Evolutionary conservation across 2,888 invertebrate species (phyloP).

Genomic region (Cheilosia scutellata): DNA sequence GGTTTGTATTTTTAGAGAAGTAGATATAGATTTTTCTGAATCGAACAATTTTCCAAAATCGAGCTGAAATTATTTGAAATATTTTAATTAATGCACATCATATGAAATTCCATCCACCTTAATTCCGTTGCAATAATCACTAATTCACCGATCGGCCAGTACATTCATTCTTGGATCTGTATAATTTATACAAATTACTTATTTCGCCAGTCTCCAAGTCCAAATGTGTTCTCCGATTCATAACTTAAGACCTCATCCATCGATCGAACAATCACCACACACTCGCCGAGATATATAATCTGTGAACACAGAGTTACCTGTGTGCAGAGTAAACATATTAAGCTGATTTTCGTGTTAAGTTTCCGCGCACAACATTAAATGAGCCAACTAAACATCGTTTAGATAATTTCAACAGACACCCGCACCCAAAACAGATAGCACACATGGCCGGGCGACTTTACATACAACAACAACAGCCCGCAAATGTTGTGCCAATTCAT

Average conservation of each 20-base stretch:
- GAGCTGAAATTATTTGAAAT: too few relatives aligned
- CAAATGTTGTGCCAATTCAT: conserved; percentile 31
- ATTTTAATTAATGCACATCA: too few relatives aligned
- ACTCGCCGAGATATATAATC: conserved; percentile 15
- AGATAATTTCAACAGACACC: conserved; percentile 52
- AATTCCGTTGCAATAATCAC: neutral
- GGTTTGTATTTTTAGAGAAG: too few relatives aligned
- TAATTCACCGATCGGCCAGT: conserved; percentile 25
- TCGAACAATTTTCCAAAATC: too few relatives aligned
- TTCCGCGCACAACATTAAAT: conserved; percentile 35
- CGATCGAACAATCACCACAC: conserved; percentile 9
- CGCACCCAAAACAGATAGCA: conserved; percentile 45
- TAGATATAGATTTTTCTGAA: too few relatives aligned
- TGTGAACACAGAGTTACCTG: neutral
- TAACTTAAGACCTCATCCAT: conserved; percentile 1
- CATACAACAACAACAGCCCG: neutral
- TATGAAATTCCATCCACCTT: too few relatives aligned
- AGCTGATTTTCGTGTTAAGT: conserved; percentile 41
- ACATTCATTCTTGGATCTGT: conserved; percentile 50
- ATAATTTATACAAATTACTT: conserved; percentile 60
- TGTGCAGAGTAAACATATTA: conserved; percentile 42
- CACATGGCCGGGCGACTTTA: conserved; percentile 5
- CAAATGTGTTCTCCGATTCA: conserved; percentile 4
- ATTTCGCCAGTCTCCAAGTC: neutral
- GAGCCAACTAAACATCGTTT: conserved; percentile 52